Evolutionary conservation across 2,113 vertebrate species (phyloP), one percentile per base, ranked within the genome.

Genomic region (Sander lucioperca): DNA sequence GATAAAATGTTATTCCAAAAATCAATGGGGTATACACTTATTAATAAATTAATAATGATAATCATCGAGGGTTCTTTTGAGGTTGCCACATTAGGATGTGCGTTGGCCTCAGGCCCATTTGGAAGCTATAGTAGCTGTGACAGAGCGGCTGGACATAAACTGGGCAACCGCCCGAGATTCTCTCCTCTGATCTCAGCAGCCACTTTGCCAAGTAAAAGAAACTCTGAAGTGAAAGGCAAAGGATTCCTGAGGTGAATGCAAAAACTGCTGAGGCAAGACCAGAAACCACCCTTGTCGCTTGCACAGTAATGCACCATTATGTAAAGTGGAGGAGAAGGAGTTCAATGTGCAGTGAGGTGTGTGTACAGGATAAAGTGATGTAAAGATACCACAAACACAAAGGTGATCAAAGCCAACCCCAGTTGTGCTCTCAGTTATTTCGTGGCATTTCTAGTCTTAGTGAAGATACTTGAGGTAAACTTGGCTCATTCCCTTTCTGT

Each of bases 151-250:
- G 74, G 80, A 82, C 66, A 78, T 63, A 80, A 51, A 89, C 64
- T 72, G 88, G 89, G 79, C 84, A 80, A n/a, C 80, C 2, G 16
- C 58, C 23, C 1, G 62, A 78, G 57, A 73, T 71, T 80, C 71
- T 79, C 81, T 80, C 77, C 76, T 89, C 73, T 92, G 84, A 90
- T 88, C 79, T 59, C 54, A 79, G 68, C 36, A 50, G 58, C 59
- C 16, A 15, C 67, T 76, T 59, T 77, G 87, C 88, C 86, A 92
- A 90, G 73, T 82, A 79, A 89, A 92, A 93, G 61, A 88, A 71
- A 23, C 77, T 57, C 45, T 74, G 82, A 86, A 85, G 87, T 69
- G 88, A 82, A 84, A 80, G 69, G 71, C 54, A 39, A 84, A 85
- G 48, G 51, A 85, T 90, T 92, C 79, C 78, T 88, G 79, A 87